Evolutionary conservation across 2,113 vertebrate species (phyloP).

Genomic region (Phodopus roborovskii): DNA sequence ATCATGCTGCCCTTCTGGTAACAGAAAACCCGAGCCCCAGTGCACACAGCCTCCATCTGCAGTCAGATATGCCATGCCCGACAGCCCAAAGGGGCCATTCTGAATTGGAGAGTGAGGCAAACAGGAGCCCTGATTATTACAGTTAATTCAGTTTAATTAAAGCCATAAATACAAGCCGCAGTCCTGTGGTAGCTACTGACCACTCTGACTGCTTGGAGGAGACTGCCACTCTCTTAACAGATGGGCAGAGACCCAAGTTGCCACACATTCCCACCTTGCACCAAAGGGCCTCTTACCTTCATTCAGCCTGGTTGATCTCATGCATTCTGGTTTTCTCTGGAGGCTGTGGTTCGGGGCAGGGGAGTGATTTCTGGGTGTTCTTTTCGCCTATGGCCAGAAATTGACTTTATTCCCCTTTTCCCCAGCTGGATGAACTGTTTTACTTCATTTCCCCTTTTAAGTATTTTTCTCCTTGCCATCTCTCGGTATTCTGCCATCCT

Average conservation of each 20-base stretch:
- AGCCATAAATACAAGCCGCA: conserved; percentile 64
- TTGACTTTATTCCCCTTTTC: not conserved
- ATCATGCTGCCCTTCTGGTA: not conserved
- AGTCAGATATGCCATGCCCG: not conserved
- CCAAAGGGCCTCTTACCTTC: not conserved
- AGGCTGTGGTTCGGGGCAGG: not conserved
- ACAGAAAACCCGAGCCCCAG: not conserved
- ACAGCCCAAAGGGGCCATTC: conserved; percentile 8
- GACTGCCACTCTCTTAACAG: conserved; percentile 52
- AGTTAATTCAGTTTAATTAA: conserved; percentile 74
- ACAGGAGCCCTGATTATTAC: conserved; percentile 66
- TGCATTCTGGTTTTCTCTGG: not conserved
- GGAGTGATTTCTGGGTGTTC: not conserved
- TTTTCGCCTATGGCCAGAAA: not conserved
- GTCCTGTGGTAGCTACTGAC: not conserved
- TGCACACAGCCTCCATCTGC: not conserved
- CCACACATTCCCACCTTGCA: not conserved
- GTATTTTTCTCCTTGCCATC: not conserved
- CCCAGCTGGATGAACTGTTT: not conserved
- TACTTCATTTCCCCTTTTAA: not conserved
- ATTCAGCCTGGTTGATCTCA: not conserved
- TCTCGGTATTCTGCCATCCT: not conserved
- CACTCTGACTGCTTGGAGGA: conserved; percentile 17
- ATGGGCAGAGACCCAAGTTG: conserved; percentile 58
- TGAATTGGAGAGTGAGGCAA: conserved; percentile 23